Conservation (phyloP, 2,888 invertebrate genomes). For the Cyclophora albipunctata region DNA sequence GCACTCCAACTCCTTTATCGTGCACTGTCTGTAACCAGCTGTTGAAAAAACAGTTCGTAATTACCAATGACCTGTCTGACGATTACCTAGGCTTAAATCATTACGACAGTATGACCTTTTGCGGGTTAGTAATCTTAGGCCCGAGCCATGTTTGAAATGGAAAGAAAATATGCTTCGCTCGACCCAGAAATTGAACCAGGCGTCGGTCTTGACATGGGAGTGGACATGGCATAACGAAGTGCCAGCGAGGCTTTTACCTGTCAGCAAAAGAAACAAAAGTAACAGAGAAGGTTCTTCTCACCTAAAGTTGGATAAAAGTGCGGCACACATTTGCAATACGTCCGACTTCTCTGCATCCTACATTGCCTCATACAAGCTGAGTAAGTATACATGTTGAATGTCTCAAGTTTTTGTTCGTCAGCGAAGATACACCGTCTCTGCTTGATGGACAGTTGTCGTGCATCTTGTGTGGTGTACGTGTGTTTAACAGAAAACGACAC, state of each 20-base stretch:
- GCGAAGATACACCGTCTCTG: constrained; percentile 84
- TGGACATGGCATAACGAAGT: too few relatives aligned
- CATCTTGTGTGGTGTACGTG: constrained; percentile 85
- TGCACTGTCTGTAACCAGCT: constrained; percentile 76
- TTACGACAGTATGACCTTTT: too few relatives aligned
- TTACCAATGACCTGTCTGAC: neutral
- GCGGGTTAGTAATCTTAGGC: too few relatives aligned
- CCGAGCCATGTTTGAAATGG: too few relatives aligned
- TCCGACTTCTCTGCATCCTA: constrained; percentile 78
- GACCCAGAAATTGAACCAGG: too few relatives aligned
- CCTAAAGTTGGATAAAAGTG: constrained; percentile 80
- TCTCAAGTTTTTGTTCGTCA: constrained; percentile 78
- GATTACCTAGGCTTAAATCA: neutral
- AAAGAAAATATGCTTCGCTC: too few relatives aligned
- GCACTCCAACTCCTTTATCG: constrained; percentile 75
- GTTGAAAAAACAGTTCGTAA: neutral
- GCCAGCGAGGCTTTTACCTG: too few relatives aligned
- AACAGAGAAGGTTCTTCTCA: constrained; percentile 29
- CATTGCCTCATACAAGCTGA: constrained; percentile 85
- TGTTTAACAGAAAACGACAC: constrained; percentile 82
- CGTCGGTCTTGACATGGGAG: too few relatives aligned
- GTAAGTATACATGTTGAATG: constrained; percentile 79
- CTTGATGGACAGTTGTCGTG: constrained; percentile 77
- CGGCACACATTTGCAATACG: constrained; percentile 81
- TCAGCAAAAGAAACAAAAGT: too few relatives aligned